Conservation (phyloP, 2,113 vertebrate genomes). For the Forbesichthys agassizii region DNA sequence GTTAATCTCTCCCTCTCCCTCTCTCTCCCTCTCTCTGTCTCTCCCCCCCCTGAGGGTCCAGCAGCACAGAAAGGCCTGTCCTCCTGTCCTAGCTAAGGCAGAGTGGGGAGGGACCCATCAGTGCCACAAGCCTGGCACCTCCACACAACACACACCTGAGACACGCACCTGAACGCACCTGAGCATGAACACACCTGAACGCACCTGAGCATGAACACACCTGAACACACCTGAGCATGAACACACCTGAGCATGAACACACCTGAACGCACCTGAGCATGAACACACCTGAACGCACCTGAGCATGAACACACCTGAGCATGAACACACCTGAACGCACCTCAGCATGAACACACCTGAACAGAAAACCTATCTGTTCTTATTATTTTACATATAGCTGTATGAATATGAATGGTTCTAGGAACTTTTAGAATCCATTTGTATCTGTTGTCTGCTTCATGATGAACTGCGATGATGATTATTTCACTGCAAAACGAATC, state of each 20-base stretch:
- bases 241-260: background rate
- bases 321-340: background rate
- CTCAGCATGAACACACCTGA: too few species aligned
- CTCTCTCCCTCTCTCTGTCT: too few species aligned
- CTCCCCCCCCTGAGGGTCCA: slow-evolving; percentile 65
- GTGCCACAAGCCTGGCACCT: background rate
- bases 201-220: background rate
- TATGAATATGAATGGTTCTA: too few species aligned
- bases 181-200: too few species aligned
- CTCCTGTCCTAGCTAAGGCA: slow-evolving; percentile 76
- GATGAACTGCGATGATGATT: too few species aligned
- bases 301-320: background rate
- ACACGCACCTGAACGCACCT: slow-evolving; percentile 16
- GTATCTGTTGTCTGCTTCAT: too few species aligned
- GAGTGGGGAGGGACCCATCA: slow-evolving; percentile 56
- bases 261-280: slow-evolving; percentile 6
- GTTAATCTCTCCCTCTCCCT: too few species aligned
- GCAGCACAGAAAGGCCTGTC: slow-evolving; percentile 64
- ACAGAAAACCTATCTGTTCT: too few species aligned
- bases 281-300: background rate
- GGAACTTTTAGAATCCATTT: too few species aligned
- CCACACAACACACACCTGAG: background rate
- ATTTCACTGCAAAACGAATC: too few species aligned
- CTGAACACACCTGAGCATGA: slow-evolving; percentile 12
- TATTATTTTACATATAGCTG: too few species aligned